These are phyloP conservation scores for Eulithis prunata DNA, from an alignment of 2,888 invertebrate genomes.

Conservation along the genomic window DNA sequence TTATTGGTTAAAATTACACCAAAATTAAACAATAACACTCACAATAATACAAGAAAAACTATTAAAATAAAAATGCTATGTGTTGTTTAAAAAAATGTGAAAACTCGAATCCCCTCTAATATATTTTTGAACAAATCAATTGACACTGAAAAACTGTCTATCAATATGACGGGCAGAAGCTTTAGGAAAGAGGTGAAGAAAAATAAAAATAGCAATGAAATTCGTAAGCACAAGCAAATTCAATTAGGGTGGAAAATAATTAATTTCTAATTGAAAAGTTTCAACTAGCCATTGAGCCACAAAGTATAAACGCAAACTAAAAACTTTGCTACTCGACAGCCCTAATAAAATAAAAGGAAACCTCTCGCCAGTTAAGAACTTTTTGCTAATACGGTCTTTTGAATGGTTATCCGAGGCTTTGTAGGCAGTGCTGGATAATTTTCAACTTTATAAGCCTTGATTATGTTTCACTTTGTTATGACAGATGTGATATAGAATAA, in stretches of 20 bases:
- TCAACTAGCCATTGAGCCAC: constrained; percentile 5
- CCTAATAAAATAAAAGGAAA: constrained; percentile 20
- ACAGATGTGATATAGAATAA: background rate
- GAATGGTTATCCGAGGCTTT: constrained; percentile 13
- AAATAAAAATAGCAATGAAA: too few relatives aligned
- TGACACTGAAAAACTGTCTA: too few relatives aligned
- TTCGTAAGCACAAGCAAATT: background rate
- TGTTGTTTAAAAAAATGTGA: too few relatives aligned
- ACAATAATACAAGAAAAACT: too few relatives aligned
- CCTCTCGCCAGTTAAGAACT: constrained; percentile 16
- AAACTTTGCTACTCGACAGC: constrained; percentile 9
- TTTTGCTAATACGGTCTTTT: constrained; percentile 24
- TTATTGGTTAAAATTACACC: too few relatives aligned
- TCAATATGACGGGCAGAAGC: too few relatives aligned
- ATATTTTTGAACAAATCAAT: too few relatives aligned
- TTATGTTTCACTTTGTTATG: background rate
- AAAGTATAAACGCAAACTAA: constrained; percentile 18
- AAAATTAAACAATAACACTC: too few relatives aligned
- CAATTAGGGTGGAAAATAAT: background rate
- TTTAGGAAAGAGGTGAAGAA: too few relatives aligned
- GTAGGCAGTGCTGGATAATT: constrained; percentile 7
- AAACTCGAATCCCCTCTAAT: too few relatives aligned
- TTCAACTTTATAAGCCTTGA: background rate
- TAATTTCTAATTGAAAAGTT: constrained; percentile 14
- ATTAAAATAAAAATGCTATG: too few relatives aligned